Conservation (phyloP, 2,113 vertebrate species). For the Paradoxurus hermaphroditus region DNA sequence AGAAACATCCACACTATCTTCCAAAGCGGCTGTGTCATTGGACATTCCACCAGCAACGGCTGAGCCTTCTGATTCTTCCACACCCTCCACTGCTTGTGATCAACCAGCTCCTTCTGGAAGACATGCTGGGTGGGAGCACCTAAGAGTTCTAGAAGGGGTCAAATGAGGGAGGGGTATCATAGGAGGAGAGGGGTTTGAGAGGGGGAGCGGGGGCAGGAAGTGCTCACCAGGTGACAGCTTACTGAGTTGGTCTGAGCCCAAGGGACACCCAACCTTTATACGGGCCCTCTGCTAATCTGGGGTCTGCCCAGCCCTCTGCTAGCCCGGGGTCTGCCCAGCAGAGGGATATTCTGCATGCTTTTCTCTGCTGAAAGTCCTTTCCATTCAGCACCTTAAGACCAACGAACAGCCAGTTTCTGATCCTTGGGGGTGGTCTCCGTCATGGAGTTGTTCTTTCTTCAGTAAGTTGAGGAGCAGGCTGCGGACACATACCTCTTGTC, state of each 20-base stretch:
- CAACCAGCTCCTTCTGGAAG: background rate
- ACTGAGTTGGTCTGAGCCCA: background rate
- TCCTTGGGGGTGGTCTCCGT: background rate
- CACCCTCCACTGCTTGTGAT: background rate
- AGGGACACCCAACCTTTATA: background rate
- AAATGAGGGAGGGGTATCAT: accelerated
- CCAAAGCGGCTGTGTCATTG: background rate
- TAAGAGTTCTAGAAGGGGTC: too few relatives aligned
- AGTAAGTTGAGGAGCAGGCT: background rate
- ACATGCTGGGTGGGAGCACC: too few relatives aligned
- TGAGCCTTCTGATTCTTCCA: background rate
- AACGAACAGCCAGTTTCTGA: background rate
- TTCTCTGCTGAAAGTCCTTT: background rate
- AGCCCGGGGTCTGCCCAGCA: background rate
- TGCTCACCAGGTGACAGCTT: background rate
- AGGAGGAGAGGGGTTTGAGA: background rate
- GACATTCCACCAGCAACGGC: background rate
- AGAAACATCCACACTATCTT: background rate
- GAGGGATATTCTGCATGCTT: accelerated
- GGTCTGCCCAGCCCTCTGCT: too few relatives aligned
- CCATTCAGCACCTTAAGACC: background rate
- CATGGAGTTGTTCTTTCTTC: background rate
- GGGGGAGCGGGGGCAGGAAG: too few relatives aligned
- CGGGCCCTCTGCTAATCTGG: too few relatives aligned
- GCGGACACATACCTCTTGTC: background rate